These are phyloP conservation scores for Chymomyza amoena DNA, from an alignment of 2,888 invertebrate genomes.

Conservation along the genomic window DNA sequence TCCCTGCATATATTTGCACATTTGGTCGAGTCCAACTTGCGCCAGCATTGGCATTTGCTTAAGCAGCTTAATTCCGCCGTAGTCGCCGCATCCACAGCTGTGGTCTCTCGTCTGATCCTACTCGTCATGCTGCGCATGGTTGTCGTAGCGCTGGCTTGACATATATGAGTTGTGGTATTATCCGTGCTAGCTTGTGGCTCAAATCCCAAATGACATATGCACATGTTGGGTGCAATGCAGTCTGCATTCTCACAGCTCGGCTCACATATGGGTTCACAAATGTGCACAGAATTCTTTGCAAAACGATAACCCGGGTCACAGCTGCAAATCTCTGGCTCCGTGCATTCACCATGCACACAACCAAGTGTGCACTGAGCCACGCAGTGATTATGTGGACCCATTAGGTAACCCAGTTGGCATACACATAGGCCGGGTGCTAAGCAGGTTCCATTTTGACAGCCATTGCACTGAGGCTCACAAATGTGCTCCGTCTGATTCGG, in stretches of 20 bases:
- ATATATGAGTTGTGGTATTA: neutral
- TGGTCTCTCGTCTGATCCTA: neutral
- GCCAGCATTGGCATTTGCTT: slow-evolving; percentile 54
- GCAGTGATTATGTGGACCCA: slow-evolving; percentile 69
- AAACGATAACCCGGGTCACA: slow-evolving; percentile 53
- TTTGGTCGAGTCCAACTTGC: slow-evolving; percentile 24
- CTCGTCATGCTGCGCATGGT: neutral
- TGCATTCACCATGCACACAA: slow-evolving; percentile 79
- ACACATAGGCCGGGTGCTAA: slow-evolving; percentile 59
- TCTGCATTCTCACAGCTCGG: slow-evolving; percentile 76
- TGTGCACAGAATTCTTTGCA: slow-evolving; percentile 34
- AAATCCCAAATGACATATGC: slow-evolving; percentile 67
- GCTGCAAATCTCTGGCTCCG: slow-evolving; percentile 72
- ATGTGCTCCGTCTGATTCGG: neutral
- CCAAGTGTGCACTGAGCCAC: slow-evolving; percentile 63
- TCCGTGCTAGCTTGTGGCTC: slow-evolving; percentile 39
- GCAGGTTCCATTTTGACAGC: slow-evolving; percentile 67
- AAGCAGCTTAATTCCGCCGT: slow-evolving; percentile 27
- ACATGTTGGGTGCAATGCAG: slow-evolving; percentile 75
- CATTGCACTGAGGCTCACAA: slow-evolving; percentile 58
- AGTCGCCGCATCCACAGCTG: neutral
- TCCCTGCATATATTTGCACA: slow-evolving; percentile 55
- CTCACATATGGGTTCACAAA: slow-evolving; percentile 74
- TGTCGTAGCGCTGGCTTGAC: slow-evolving; percentile 4
- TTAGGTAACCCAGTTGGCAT: slow-evolving; percentile 68